phyloP scores from a whole-genome alignment of 2,113 vertebrate species.

The Forbesichthys papilliferus region DNA sequence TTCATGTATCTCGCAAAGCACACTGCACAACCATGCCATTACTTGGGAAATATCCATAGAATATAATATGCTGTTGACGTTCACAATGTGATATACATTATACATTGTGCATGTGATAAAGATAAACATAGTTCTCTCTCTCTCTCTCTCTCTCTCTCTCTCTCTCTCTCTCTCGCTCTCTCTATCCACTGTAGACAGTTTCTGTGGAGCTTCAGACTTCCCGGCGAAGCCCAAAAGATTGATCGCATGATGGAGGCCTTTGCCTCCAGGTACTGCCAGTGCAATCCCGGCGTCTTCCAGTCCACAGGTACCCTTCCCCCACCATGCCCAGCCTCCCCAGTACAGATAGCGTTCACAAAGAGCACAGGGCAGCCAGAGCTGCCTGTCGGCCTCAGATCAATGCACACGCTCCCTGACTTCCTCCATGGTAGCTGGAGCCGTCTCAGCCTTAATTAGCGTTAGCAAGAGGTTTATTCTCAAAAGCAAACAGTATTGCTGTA shows the following conservation, averaged over 20 bases:
- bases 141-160: slow-evolving; percentile 3
- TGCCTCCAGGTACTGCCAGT: slow-evolving; percentile 94
- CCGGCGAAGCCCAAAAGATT: slow-evolving; percentile 97
- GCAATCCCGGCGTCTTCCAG: slow-evolving; percentile 97
- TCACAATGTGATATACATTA: slow-evolving; percentile 1
- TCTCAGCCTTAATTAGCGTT: slow-evolving; percentile 11
- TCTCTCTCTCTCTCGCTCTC: background rate
- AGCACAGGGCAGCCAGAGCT: slow-evolving; percentile 28
- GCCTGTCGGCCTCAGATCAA: slow-evolving; percentile 41
- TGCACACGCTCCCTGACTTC: slow-evolving; percentile 27
- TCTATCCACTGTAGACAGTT: slow-evolving; percentile 83
- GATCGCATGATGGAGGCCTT: slow-evolving; percentile 99
- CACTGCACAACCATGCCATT: too few relatives aligned
- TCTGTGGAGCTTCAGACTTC: slow-evolving; percentile 97
- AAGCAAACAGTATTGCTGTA: background rate
- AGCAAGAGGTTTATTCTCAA: background rate
- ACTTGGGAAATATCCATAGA: too few relatives aligned
- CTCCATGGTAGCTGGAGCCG: slow-evolving; percentile 17
- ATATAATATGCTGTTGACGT: background rate
- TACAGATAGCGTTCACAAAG: slow-evolving; percentile 14
- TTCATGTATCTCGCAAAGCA: too few relatives aligned
- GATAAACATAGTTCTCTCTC: background rate
- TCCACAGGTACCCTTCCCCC: slow-evolving; percentile 85
- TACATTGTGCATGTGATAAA: slow-evolving; percentile 8
- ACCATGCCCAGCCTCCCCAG: slow-evolving; percentile 18